phyloP scores from a whole-genome alignment of 1,140 invertebrate genomes.

The Drosophila sproati region DNA sequence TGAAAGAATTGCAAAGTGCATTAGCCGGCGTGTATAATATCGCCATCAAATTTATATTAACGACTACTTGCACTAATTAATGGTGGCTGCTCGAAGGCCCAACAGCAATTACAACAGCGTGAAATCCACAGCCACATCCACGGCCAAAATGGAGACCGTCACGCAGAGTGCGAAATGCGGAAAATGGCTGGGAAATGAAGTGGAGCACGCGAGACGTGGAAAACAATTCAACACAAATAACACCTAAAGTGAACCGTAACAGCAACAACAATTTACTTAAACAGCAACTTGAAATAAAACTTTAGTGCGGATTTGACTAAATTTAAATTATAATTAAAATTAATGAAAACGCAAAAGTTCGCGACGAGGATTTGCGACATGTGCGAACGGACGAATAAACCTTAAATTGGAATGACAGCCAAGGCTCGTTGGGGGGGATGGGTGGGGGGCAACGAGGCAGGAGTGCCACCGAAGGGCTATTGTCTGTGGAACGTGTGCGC shows the following conservation, averaged over 20 bases:
- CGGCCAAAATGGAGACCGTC: conserved; percentile 52
- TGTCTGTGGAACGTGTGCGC: conserved; percentile 67
- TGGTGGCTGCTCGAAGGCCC: conserved; percentile 18
- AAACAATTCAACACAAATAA: conserved; percentile 27
- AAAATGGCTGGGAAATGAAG: conserved; percentile 55
- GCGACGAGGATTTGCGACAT: conserved; percentile 27
- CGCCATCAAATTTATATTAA: conserved; percentile 75
- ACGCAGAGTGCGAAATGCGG: conserved; percentile 65
- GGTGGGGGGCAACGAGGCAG: background rate
- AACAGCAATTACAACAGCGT: conserved; percentile 37
- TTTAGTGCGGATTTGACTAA: conserved; percentile 27
- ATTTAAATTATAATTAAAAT: conserved; percentile 74
- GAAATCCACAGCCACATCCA: background rate
- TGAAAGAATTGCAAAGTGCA: conserved; percentile 60
- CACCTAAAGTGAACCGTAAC: conserved; percentile 14
- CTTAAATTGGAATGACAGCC: background rate
- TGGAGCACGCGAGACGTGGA: conserved; percentile 54
- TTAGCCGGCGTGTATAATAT: conserved; percentile 75
- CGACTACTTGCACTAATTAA: conserved; percentile 67
- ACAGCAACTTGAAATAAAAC: conserved; percentile 31
- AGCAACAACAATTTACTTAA: conserved; percentile 54
- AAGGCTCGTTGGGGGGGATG: background rate
- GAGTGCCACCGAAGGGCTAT: background rate
- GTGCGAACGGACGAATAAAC: conserved; percentile 31
- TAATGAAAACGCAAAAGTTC: conserved; percentile 60